A percentile compares a stretch with the other conserved stretches of the same genome.
These are phyloP conservation scores for Gasterosteus aculeatus DNA, from an alignment of 2,113 vertebrate species.

Conservation along the genomic window DNA sequence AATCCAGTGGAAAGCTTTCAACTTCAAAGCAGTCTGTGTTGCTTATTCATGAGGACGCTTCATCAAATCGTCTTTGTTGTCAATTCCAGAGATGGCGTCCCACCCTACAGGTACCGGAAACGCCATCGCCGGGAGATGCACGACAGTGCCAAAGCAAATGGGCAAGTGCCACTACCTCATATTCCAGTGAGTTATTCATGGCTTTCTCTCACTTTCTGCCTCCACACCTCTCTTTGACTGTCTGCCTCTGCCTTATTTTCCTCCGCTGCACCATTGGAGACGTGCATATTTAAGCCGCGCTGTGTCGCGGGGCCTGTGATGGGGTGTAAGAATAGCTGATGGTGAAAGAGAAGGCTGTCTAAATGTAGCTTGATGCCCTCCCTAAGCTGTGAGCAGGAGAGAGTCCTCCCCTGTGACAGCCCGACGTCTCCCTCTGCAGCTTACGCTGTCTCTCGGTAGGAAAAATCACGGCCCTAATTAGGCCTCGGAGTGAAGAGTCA, in stretches of 20 bases:
- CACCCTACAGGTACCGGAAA: constrained; percentile 92
- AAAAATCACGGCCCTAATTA: constrained; percentile 73
- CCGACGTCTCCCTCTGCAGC: constrained; percentile 68
- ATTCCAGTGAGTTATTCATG: constrained; percentile 92
- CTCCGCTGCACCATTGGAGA: constrained; percentile 63
- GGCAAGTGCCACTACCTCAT: constrained; percentile 96
- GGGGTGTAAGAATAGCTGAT: constrained; percentile 80
- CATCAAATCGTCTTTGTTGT: constrained; percentile 65
- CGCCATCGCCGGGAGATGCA: constrained; percentile 97
- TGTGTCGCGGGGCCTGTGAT: constrained; percentile 76
- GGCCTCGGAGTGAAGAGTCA: constrained; percentile 69
- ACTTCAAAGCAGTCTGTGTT: constrained; percentile 55
- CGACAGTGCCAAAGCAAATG: constrained; percentile 97
- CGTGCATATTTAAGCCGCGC: constrained; percentile 79
- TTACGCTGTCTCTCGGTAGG: constrained; percentile 59
- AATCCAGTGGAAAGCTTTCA: constrained; percentile 27
- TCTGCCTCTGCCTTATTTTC: constrained; percentile 62
- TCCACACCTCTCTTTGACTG: constrained; percentile 59
- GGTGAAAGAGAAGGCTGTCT: constrained; percentile 76
- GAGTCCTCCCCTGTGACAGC: constrained; percentile 74
- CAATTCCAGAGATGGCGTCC: constrained; percentile 90
- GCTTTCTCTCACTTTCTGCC: constrained; percentile 57
- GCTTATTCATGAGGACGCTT: constrained; percentile 69
- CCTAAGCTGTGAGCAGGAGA: constrained; percentile 59
- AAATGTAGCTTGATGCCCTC: constrained; percentile 77